Percentiles rank a stretch among this genome's conserved stretches.
phyloP scores from a whole-genome alignment of 2,797 vertebrate species.

The Telmatherina bonti region DNA sequence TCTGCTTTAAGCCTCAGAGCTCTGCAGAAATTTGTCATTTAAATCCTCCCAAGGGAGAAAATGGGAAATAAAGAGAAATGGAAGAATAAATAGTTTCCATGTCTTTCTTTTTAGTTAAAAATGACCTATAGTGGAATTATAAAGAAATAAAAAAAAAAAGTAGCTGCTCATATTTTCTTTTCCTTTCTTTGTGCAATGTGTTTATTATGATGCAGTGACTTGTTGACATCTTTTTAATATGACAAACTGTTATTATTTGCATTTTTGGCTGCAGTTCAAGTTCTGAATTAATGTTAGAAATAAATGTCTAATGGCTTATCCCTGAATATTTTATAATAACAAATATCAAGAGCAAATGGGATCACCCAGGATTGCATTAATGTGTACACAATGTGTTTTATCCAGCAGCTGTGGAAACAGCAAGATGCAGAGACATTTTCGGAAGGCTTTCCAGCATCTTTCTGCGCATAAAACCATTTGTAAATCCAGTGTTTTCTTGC shows the following conservation, averaged over 20 bases:
- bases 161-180: too few relatives aligned
- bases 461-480: conserved; percentile 59
- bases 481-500: conserved; percentile 27
- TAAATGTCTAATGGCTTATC: conserved; percentile 26
- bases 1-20: conserved; percentile 57
- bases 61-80: conserved; percentile 47
- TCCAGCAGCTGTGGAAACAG: conserved; percentile 41
- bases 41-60: conserved; percentile 58
- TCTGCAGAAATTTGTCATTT: conserved; percentile 65
- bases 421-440: conserved; percentile 45
- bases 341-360: conserved; percentile 26
- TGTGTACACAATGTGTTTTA: conserved; percentile 25
- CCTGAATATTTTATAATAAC: conserved; percentile 14
- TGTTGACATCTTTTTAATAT: not conserved
- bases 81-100: conserved; percentile 40
- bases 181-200: conserved; percentile 21
- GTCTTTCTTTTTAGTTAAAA: conserved; percentile 59
- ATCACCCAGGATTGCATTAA: conserved; percentile 2
- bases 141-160: not conserved
- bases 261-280: conserved; percentile 12
- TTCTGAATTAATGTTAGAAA: conserved; percentile 14
- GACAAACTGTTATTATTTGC: not conserved
- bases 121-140: conserved; percentile 47
- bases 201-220: not conserved
- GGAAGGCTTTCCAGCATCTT: conserved; percentile 51